Conservation (phyloP, 2,797 vertebrate genomes). For the Enteromius fasciolatus region DNA sequence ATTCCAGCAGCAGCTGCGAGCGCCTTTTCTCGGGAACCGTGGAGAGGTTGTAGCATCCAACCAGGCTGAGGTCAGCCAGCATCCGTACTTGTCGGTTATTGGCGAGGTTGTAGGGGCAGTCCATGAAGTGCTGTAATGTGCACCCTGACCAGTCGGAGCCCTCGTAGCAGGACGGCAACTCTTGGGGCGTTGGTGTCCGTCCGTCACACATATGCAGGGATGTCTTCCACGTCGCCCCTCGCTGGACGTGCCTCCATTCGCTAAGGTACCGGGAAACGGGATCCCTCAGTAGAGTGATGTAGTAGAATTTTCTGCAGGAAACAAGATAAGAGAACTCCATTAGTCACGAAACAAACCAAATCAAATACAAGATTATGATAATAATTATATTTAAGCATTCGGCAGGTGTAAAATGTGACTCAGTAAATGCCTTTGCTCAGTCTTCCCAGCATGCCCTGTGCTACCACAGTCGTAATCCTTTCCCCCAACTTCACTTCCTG, state of each 20-base stretch:
- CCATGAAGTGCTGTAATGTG: conserved; percentile 98
- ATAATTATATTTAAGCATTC: background rate
- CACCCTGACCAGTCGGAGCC: conserved; percentile 97
- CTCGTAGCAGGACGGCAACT: conserved; percentile 95
- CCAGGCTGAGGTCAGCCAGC: conserved; percentile 93
- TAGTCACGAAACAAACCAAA: background rate
- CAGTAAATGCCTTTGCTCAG: conserved; percentile 34
- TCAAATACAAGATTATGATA: background rate
- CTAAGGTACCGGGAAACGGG: conserved; percentile 97
- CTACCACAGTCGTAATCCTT: conserved; percentile 26
- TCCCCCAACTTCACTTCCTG: conserved; percentile 40
- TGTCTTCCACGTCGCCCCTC: conserved; percentile 97
- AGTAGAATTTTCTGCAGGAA: conserved; percentile 91
- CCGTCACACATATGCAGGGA: conserved; percentile 98
- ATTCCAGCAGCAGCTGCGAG: conserved; percentile 93
- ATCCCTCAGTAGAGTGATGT: conserved; percentile 95
- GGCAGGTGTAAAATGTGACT: conserved; percentile 7
- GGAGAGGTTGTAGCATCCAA: conserved; percentile 98
- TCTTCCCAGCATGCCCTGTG: conserved; percentile 5
- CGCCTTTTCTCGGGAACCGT: conserved; percentile 96
- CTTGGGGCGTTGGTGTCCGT: conserved; percentile 92
- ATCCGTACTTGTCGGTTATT: conserved; percentile 95
- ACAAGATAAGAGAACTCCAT: background rate
- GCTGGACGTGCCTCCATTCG: conserved; percentile 96
- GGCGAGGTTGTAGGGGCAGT: conserved; percentile 95